phyloP scores from a whole-genome alignment of 2,888 invertebrate species.

The Doris montereyensis region DNA sequence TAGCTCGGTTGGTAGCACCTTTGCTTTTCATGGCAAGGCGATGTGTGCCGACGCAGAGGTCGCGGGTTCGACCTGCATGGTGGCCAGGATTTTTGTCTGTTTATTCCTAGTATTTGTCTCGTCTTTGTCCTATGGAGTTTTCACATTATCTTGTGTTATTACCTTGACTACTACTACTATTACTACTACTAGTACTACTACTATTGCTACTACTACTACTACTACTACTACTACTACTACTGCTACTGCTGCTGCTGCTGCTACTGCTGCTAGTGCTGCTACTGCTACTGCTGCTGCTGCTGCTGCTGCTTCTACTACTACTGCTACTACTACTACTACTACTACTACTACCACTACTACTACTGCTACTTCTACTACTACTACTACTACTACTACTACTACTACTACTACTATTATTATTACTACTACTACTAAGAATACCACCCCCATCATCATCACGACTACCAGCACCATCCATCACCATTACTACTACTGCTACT shows the following conservation, averaged over 20 bases:
- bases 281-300: background rate
- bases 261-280: background rate
- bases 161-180: too few relatives aligned
- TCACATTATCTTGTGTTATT: too few relatives aligned
- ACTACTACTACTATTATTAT: constrained; percentile 9
- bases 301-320: background rate
- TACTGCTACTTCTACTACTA: constrained; percentile 8
- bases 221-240: background rate
- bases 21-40: too few relatives aligned
- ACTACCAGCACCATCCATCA: background rate
- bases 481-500: background rate
- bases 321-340: background rate
- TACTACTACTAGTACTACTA: background rate
- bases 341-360: background rate
- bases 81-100: too few relatives aligned
- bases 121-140: too few relatives aligned
- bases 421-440: background rate
- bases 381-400: constrained; percentile 20
- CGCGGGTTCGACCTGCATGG: too few relatives aligned
- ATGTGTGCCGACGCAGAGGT: too few relatives aligned
- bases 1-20: too few relatives aligned
- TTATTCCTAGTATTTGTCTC: too few relatives aligned
- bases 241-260: background rate
- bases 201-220: background rate
- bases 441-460: background rate